Evolutionary conservation across 2,797 vertebrate species (phyloP).

Genomic region (Nannoperca obscura): DNA sequence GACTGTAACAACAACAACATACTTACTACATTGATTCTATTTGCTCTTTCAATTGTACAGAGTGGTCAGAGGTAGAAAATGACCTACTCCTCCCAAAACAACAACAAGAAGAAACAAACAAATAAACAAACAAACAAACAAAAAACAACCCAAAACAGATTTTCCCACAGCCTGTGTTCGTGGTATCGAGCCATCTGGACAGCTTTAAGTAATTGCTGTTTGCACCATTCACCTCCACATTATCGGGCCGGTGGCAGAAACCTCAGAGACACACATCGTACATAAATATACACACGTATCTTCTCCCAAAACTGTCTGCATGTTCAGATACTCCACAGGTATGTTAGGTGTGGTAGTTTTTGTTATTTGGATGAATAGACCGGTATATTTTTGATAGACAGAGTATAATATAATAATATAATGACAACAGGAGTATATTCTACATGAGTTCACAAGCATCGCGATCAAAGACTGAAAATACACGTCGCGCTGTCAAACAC

Average conservation of each 20-base stretch:
- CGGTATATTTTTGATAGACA: neutral
- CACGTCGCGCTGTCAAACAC: neutral
- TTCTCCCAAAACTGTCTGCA: neutral
- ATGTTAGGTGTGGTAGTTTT: no score
- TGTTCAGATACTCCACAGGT: neutral
- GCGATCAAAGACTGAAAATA: neutral
- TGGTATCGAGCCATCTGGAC: neutral
- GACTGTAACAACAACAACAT: conserved; percentile 11
- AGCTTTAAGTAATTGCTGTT: neutral
- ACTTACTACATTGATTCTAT: neutral
- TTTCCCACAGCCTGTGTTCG: no score
- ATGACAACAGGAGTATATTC: neutral
- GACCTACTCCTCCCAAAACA: no score
- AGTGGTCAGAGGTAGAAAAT: conserved; percentile 4
- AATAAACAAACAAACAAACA: no score
- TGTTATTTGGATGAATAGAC: neutral
- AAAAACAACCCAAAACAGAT: no score
- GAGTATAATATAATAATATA: neutral
- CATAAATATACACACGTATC: no score
- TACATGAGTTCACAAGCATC: neutral
- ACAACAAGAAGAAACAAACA: no score
- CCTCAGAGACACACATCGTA: neutral
- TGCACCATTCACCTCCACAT: neutral
- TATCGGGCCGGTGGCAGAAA: no score
- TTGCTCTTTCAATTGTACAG: conserved; percentile 7